Evolutionary conservation across 1,140 invertebrate species (phyloP), one percentile per base, ranked within the genome.

Genomic region (Papilio polytes): DNA sequence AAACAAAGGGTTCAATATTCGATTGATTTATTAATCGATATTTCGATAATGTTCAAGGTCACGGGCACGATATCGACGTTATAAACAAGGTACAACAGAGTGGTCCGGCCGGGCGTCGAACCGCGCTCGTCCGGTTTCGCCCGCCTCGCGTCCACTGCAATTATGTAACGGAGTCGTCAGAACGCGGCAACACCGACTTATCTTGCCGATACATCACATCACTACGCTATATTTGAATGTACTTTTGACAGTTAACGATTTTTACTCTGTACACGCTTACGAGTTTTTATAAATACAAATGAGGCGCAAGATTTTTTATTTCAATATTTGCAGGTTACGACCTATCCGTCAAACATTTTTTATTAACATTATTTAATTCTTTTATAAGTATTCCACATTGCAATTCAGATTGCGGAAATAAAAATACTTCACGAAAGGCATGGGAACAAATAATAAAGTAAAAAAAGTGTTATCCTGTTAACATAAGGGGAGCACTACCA

Each of bases 81-180:
- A 51, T 48, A 76, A 48, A 76, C 44, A 51, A 76, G 74, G n/a
- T 76, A 53, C 20, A 22, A 80, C 80, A 77, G 84, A 85, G 84
- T 83, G 85, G 73, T 81, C 78, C 53, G 81, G 63, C 80, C 82
- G 79, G 82, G 85, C 81, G 83, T 86, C 85, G 83, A 87, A 88
- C 85, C 87, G 85, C 41, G 41, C 56, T 63, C 41, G 78, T 78
- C 80, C 72, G 74, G 83, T 82, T 84, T 74, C 59, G 63, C 77
- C 63, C 82, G 72, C 80, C 82, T 78, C 81, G 84, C 82, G 84
- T 86, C 85, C 84, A 83, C 36, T 83, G 83, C 80, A 81, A 86
- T 86, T 83, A 86, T 84, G 83, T 83, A 87, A 86, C 81, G 80
- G 77, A 74, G 74, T 77, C 76, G 70, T 80, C 70, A 22, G 79